phyloP scores from a whole-genome alignment of 2,888 invertebrate species.

The Eremobia ochroleuca region DNA sequence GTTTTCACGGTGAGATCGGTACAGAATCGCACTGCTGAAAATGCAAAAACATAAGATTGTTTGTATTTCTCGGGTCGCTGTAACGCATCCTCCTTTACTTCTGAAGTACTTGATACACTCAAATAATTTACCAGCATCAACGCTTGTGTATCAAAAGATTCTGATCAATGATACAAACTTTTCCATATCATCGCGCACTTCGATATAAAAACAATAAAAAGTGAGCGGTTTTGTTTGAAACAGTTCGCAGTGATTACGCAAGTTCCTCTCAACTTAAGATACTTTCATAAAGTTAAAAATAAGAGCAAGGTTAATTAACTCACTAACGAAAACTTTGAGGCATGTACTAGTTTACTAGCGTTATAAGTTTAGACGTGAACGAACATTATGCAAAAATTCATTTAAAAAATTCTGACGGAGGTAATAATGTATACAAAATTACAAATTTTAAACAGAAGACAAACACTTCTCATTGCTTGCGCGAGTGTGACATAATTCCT shows the following conservation, averaged over 20 bases:
- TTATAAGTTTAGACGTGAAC: constrained; percentile 8
- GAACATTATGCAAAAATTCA: neutral
- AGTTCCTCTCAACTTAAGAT: constrained; percentile 48
- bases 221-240: constrained; percentile 38
- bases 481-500: neutral
- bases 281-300: constrained; percentile 67
- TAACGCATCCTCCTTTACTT: neutral
- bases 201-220: constrained; percentile 40
- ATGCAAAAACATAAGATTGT: too few species aligned
- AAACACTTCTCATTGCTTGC: neutral
- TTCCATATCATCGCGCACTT: constrained; percentile 10
- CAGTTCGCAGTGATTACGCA: constrained; percentile 44
- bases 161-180: neutral
- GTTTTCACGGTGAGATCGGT: too few species aligned
- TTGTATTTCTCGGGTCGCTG: neutral
- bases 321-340: constrained; percentile 28
- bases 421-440: neutral
- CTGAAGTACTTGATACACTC: neutral
- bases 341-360: constrained; percentile 2
- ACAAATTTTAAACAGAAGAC: neutral
- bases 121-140: neutral
- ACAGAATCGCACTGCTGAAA: too few species aligned
- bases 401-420: neutral
- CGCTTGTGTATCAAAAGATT: neutral
- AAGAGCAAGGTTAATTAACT: constrained; percentile 65